Conservation (phyloP, 2,888 invertebrate species). For the Andrena trimmerana region DNA sequence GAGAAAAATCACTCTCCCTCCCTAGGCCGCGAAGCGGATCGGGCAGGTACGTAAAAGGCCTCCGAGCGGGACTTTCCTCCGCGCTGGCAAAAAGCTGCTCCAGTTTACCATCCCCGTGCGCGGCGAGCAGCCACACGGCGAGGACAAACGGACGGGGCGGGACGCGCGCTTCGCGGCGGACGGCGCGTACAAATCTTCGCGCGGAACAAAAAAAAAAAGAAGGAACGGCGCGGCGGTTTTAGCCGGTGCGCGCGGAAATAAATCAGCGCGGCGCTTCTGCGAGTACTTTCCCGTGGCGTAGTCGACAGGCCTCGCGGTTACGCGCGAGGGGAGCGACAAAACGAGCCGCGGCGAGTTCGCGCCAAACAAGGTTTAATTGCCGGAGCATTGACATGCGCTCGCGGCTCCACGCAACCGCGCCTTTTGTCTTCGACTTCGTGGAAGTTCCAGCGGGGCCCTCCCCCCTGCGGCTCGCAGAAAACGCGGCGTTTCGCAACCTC, state of each 20-base stretch:
- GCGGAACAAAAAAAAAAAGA: conserved; percentile 48
- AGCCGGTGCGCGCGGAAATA: conserved; percentile 74
- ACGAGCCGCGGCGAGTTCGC: conserved; percentile 66
- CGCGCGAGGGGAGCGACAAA: conserved; percentile 56
- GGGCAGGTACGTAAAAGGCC: conserved; percentile 60
- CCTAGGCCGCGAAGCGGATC: conserved; percentile 41
- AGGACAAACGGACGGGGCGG: conserved; percentile 32
- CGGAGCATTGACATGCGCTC: conserved; percentile 78
- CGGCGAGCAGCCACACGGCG: not conserved
- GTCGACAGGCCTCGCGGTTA: conserved; percentile 49
- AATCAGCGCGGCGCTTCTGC: conserved; percentile 79
- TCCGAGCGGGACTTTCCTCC: conserved; percentile 57
- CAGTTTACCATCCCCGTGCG: conserved; percentile 55
- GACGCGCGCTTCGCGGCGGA: conserved; percentile 1
- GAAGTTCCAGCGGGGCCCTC: conserved; percentile 54
- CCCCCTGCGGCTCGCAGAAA: conserved; percentile 25
- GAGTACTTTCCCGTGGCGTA: conserved; percentile 69
- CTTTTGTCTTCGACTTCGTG: conserved; percentile 75
- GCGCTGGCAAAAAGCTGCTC: conserved; percentile 64
- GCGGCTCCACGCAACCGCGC: conserved; percentile 60
- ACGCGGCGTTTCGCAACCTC: conserved; percentile 47
- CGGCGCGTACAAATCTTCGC: conserved; percentile 51
- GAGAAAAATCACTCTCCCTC: conserved; percentile 67
- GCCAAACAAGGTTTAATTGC: conserved; percentile 82
- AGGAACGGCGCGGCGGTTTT: conserved; percentile 51